Evolutionary conservation across 2,888 invertebrate species (phyloP).

Genomic region (Laspeyria flexula): DNA sequence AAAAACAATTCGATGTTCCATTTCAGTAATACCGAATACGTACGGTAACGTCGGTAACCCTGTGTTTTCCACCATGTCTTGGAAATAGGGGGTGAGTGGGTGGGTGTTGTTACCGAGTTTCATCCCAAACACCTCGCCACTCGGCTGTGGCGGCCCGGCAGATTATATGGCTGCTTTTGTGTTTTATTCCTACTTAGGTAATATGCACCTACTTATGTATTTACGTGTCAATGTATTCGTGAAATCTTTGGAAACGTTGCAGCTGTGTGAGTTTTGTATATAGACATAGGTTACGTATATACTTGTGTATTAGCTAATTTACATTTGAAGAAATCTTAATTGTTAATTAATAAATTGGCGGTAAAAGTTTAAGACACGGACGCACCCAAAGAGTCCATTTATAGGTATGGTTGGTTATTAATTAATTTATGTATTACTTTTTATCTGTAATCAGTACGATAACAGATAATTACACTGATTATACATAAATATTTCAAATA

Average conservation of each 20-base stretch:
- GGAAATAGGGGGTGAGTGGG: slow-evolving; percentile 15
- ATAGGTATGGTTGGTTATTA: too few species aligned
- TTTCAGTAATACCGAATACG: slow-evolving; percentile 2
- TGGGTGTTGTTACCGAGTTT: slow-evolving; percentile 54
- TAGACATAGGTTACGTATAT: too few species aligned
- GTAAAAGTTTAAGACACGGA: too few species aligned
- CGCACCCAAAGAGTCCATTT: too few species aligned
- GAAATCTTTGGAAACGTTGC: slow-evolving; percentile 28
- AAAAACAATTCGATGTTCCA: slow-evolving; percentile 24
- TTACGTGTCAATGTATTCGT: slow-evolving; percentile 25
- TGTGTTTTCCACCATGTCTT: slow-evolving; percentile 40
- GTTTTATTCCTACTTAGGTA: slow-evolving; percentile 40
- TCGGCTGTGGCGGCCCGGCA: slow-evolving; percentile 51
- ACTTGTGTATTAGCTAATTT: too few species aligned
- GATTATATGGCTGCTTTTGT: slow-evolving; percentile 57
- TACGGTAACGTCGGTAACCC: slow-evolving; percentile 25
- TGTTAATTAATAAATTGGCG: too few species aligned
- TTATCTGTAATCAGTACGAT: too few species aligned
- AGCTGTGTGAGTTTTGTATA: slow-evolving; percentile 2
- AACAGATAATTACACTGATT: too few species aligned
- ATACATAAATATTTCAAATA: too few species aligned
- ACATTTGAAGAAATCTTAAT: too few species aligned
- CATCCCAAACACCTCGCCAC: slow-evolving; percentile 56
- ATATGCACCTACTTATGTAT: slow-evolving; percentile 9
- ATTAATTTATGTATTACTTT: too few species aligned